A percentile compares a stretch with the other conserved stretches of the same genome.
phyloP scores from a whole-genome alignment of 92 coral and sea anemone species.

The Zoanthus gigantus region DNA sequence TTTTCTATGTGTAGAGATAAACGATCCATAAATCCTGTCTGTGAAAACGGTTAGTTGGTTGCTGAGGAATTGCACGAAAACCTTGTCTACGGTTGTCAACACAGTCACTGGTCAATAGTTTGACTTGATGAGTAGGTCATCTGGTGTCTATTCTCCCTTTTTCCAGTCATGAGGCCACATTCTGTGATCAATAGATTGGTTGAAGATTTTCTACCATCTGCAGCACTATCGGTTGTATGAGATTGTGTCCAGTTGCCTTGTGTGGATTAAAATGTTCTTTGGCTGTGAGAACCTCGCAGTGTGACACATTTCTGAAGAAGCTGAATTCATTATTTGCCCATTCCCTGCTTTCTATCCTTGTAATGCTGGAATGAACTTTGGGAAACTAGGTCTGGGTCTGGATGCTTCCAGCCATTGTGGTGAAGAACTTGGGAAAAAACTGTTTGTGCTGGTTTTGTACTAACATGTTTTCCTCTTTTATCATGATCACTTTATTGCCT shows the following conservation, averaged over 20 bases:
- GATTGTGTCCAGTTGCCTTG: slow-evolving; percentile 57
- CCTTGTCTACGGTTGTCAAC: slow-evolving; percentile 52
- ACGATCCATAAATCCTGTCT: slow-evolving; percentile 44
- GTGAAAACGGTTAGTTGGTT: slow-evolving; percentile 52
- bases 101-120: slow-evolving; percentile 61
- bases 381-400: slow-evolving; percentile 29
- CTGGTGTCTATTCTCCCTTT: slow-evolving; percentile 63
- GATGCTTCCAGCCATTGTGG: slow-evolving; percentile 35
- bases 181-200: slow-evolving; percentile 46
- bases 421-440: background rate
- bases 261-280: slow-evolving; percentile 38
- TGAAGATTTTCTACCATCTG: slow-evolving; percentile 47
- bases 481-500: too few species aligned
- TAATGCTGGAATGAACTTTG: slow-evolving; percentile 27
- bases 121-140: slow-evolving; percentile 48
- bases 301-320: slow-evolving; percentile 41
- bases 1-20: slow-evolving; percentile 55
- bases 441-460: too few species aligned
- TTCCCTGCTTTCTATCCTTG: slow-evolving; percentile 14
- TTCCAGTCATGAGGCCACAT: slow-evolving; percentile 59
- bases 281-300: slow-evolving; percentile 44
- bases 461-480: too few species aligned
- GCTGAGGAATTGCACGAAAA: slow-evolving; percentile 59
- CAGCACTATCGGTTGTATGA: slow-evolving; percentile 41
- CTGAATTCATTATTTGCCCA: slow-evolving; percentile 28